Percentiles rank a stretch among this genome's conserved stretches.
phyloP scores from a whole-genome alignment of 2,888 invertebrate genomes.

The Dioctria rufipes region DNA sequence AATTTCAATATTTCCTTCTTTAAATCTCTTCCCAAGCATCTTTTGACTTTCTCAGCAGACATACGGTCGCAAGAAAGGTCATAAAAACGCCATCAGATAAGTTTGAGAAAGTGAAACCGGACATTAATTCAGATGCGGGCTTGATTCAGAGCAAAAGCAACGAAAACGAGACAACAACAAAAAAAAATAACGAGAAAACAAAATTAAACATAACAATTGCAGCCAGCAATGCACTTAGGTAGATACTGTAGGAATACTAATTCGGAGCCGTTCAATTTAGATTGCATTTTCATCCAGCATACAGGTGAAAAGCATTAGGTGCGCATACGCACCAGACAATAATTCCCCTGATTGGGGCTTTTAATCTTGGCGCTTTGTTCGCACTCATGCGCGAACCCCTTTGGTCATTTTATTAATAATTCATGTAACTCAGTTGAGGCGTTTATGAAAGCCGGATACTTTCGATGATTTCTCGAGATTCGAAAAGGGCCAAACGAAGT shows the following conservation, averaged over 20 bases:
- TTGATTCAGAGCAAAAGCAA: not conserved
- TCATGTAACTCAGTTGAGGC: slow-evolving; percentile 36
- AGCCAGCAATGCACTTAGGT: not conserved
- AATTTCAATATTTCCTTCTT: not conserved
- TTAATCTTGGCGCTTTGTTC: not conserved
- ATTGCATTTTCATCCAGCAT: slow-evolving; percentile 1
- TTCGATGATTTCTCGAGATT: slow-evolving; percentile 25
- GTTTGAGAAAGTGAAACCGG: slow-evolving; percentile 51
- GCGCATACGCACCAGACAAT: slow-evolving; percentile 17
- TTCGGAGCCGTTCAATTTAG: not conserved
- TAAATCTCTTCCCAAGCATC: not conserved
- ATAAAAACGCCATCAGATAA: slow-evolving; percentile 27
- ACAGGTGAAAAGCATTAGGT: slow-evolving; percentile 1
- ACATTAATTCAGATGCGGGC: slow-evolving; percentile 14
- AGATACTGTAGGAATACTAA: slow-evolving; percentile 26
- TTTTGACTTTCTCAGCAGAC: slow-evolving; percentile 20
- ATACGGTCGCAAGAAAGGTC: slow-evolving; percentile 9
- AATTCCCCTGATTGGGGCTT: slow-evolving; percentile 12
- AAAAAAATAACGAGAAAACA: not conserved
- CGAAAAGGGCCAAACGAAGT: slow-evolving; percentile 1
- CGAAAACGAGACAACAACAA: not conserved
- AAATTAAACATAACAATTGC: not conserved
- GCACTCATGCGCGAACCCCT: not conserved
- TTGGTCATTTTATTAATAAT: slow-evolving; percentile 48
- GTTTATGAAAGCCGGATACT: slow-evolving; percentile 1